These are phyloP conservation scores for Magallana gigas DNA, from an alignment of 1,140 invertebrate species.

Conservation along the genomic window DNA sequence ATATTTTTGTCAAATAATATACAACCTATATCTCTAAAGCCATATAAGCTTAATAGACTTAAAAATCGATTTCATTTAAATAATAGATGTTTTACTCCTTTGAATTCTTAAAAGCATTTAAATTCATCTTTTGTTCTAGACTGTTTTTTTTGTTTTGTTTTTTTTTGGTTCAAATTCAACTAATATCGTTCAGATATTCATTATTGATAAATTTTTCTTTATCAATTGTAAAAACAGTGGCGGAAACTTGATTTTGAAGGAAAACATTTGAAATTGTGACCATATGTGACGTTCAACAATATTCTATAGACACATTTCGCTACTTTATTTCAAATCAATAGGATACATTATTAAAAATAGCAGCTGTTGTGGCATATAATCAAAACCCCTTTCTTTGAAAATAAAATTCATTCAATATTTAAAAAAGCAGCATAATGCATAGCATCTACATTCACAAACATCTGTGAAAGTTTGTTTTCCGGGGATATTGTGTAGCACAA, in stretches of 20 bases:
- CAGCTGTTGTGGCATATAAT: conserved; percentile 29
- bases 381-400: conserved; percentile 29
- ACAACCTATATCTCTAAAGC: no score
- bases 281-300: conserved; percentile 12
- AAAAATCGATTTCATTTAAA: neutral
- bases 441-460: conserved; percentile 21
- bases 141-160: neutral
- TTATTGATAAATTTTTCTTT: neutral
- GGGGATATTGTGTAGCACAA: conserved; percentile 22
- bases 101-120: neutral
- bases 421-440: conserved; percentile 34
- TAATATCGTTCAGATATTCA: neutral
- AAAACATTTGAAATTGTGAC: neutral
- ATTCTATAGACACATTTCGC: conserved; percentile 32
- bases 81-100: neutral
- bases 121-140: neutral
- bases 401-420: conserved; percentile 22
- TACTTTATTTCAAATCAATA: conserved; percentile 39
- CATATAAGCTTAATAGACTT: no score
- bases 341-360: conserved; percentile 25
- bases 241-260: conserved; percentile 28
- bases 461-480: conserved; percentile 36
- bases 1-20: no score
- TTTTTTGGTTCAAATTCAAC: neutral
- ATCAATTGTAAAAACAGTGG: neutral